phyloP scores from a whole-genome alignment of 2,113 vertebrate genomes.

The Chlorodrepanis virens region DNA sequence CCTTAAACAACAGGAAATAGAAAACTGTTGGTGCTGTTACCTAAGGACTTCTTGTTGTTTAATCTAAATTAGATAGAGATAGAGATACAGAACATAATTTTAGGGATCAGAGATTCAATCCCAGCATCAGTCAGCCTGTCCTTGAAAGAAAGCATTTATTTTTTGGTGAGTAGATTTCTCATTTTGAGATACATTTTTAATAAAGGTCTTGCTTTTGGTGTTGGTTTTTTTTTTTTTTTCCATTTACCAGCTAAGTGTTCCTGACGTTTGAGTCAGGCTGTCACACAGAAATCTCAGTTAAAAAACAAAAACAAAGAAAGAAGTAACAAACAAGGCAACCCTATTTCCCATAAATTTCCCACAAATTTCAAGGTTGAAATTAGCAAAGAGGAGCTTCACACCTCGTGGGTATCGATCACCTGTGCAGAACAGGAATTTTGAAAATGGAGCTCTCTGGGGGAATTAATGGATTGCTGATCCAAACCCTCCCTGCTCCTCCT shows the following conservation, averaged over 20 bases:
- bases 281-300: background rate
- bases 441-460: constrained; percentile 53
- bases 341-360: background rate
- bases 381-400: constrained; percentile 25
- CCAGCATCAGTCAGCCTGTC: background rate
- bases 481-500: background rate
- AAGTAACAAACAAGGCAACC: background rate
- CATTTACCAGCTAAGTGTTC: background rate
- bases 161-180: background rate
- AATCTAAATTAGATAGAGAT: background rate
- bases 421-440: constrained; percentile 33
- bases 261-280: background rate
- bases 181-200: background rate
- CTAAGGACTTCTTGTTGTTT: background rate
- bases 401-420: background rate
- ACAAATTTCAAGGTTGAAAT: background rate
- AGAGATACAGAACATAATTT: background rate
- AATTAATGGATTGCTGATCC: constrained; percentile 28
- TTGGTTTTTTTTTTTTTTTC: no score
- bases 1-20: background rate
- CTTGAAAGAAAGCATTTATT: background rate
- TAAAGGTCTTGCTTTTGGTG: background rate
- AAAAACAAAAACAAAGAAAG: background rate
- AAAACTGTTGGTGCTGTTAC: background rate
- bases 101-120: constrained; percentile 22